These are phyloP conservation scores for Cephalopachus bancanus DNA, from an alignment of 2,797 vertebrate species.

Conservation along the genomic window DNA sequence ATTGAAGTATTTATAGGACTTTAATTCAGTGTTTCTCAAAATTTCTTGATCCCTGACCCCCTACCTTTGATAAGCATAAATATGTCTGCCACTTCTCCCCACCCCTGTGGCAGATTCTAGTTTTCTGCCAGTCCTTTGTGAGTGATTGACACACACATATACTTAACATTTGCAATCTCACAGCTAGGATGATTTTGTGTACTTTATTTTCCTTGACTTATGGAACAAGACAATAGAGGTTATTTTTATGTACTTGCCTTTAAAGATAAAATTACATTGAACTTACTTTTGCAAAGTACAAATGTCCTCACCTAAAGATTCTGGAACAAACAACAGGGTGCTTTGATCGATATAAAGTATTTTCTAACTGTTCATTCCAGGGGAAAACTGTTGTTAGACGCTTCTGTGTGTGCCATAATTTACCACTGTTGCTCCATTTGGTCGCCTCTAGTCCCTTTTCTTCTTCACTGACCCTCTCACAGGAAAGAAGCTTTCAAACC, in stretches of 20 bases:
- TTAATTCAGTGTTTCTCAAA: slow-evolving; percentile 6
- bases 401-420: not conserved
- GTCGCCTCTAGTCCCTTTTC: not conserved
- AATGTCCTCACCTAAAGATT: not conserved
- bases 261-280: slow-evolving; percentile 11
- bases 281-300: slow-evolving; percentile 38
- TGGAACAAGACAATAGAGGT: not conserved
- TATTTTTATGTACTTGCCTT: not conserved
- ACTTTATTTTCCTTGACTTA: not conserved
- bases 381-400: not conserved
- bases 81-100: not conserved
- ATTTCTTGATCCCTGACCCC: not conserved
- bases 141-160: not conserved
- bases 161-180: not conserved
- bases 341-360: not conserved
- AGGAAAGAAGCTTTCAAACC: not conserved
- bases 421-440: not conserved
- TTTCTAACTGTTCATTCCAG: not conserved
- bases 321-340: not conserved
- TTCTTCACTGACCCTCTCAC: not conserved
- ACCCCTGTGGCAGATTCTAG: not conserved
- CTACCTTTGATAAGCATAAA: not conserved
- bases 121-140: not conserved
- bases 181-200: not conserved
- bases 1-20: not conserved